phyloP scores from a whole-genome alignment of 1,140 invertebrate genomes.

The Pararge aegeria region DNA sequence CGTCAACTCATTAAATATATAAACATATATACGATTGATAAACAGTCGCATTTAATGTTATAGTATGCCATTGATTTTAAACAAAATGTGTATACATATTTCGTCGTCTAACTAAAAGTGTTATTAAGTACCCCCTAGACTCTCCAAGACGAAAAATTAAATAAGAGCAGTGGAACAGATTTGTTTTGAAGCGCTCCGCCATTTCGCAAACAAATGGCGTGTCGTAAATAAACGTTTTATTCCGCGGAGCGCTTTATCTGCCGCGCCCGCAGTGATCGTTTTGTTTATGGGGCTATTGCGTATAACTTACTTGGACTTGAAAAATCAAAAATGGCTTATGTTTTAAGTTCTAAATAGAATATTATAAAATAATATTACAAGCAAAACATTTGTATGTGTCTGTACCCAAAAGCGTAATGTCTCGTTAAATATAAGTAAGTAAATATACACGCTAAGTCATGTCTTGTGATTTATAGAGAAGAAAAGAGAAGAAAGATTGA shows the following conservation, averaged over 20 bases:
- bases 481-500: too few relatives aligned
- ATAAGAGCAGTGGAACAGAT: constrained; percentile 30
- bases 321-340: constrained; percentile 4
- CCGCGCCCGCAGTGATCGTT: constrained; percentile 4
- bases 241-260: constrained; percentile 15
- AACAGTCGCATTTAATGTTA: not conserved
- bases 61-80: not conserved
- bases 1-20: too few relatives aligned
- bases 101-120: not conserved
- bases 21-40: too few relatives aligned
- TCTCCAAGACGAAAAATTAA: constrained; percentile 26
- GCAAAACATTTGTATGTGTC: too few relatives aligned
- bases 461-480: too few relatives aligned
- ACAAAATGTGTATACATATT: not conserved
- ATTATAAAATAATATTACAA: too few relatives aligned
- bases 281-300: constrained; percentile 14
- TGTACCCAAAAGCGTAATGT: too few relatives aligned
- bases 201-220: constrained; percentile 30
- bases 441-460: too few relatives aligned
- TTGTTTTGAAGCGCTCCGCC: constrained; percentile 28
- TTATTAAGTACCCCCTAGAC: not conserved
- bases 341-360: too few relatives aligned
- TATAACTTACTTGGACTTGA: constrained; percentile 5
- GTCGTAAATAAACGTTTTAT: constrained; percentile 32
- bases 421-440: too few relatives aligned